Evolutionary conservation across 2,113 vertebrate species (phyloP), one percentile per base, ranked within the genome.

Genomic region (Pangasianodon hypophthalmus): DNA sequence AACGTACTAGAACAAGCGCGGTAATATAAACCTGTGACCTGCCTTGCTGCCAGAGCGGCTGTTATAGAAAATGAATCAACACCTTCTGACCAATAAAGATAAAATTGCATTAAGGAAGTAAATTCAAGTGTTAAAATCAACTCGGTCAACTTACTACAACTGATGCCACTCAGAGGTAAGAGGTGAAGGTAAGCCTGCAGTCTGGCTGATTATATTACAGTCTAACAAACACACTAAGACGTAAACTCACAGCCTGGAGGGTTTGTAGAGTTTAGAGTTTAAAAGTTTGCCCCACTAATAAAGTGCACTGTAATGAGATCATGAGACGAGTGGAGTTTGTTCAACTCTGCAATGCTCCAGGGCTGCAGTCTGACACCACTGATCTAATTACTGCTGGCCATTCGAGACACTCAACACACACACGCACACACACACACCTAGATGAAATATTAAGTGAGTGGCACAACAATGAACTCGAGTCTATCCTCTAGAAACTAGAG

Each of bases 381-480:
- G 62, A 90, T 91, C 89, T 88, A 73, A 85, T 90, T 91, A 69
- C 71, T 62, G 52, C 48, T 81, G 52, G 85, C 80, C n/a, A 90
- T 77, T 60, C 10, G 80, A 87, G 64, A 90, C 69, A 84, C 86
- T 26, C 32, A 54, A 64, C n/a, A 16, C 69, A 29, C 44, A 18
- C 60, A 48, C 83, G 41, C 54, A 21, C 11, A 58, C 10, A 50
- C 13, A 62, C 83, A 60, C 11, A 18, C 58, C 29, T 6, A 48
- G 44, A 50, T 85, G 44, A 89, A 89, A 81, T 48, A 67, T 52
- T 37, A 64, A 80, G 26, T 19, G 16, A 26, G 46, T 46, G 29
- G 77, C 41, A 89, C n/a, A 6, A 64, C 26, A 52, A 26, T 26
- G 82, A 67, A 52, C 62, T 19, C 29, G 8, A 11, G 64, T 67